These are phyloP conservation scores for Lasioglossum albipes DNA, from an alignment of 1,140 invertebrate genomes.

Conservation along the genomic window DNA sequence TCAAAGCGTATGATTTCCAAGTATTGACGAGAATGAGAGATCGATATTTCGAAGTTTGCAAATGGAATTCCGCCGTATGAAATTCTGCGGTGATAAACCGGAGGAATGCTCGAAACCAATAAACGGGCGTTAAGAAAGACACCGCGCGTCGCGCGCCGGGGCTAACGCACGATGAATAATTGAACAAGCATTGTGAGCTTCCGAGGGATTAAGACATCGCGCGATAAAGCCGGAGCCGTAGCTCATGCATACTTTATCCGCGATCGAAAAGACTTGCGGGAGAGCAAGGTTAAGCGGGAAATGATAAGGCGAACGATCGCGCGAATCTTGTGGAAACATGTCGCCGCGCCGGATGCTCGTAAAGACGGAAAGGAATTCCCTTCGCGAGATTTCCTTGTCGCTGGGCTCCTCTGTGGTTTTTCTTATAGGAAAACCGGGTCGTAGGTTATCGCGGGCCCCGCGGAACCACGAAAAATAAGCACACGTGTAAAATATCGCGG, in stretches of 20 bases:
- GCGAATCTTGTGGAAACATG: constrained; percentile 2
- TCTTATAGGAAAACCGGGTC: constrained; percentile 28
- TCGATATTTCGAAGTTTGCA: no score
- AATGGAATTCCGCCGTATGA: no score
- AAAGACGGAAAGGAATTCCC: background rate
- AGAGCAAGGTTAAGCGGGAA: constrained; percentile 3
- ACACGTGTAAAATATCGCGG: constrained; percentile 54
- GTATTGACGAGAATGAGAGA: no score
- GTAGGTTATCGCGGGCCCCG: constrained; percentile 45
- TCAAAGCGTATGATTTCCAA: no score
- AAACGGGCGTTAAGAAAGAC: background rate
- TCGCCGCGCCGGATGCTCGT: background rate
- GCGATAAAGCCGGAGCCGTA: background rate
- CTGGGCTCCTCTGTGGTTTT: constrained; percentile 7
- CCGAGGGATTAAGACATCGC: constrained; percentile 25
- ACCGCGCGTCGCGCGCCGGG: background rate
- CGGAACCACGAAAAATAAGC: constrained; percentile 44
- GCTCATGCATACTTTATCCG: constrained; percentile 14
- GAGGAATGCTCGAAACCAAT: background rate
- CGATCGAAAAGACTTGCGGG: background rate
- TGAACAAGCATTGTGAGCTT: constrained; percentile 14
- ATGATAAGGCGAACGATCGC: constrained; percentile 22
- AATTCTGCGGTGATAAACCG: no score
- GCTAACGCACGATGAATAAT: constrained; percentile 6
- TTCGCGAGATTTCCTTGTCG: background rate